Conservation (phyloP, 2,113 vertebrate genomes). For the Triplophysa dalaica region DNA sequence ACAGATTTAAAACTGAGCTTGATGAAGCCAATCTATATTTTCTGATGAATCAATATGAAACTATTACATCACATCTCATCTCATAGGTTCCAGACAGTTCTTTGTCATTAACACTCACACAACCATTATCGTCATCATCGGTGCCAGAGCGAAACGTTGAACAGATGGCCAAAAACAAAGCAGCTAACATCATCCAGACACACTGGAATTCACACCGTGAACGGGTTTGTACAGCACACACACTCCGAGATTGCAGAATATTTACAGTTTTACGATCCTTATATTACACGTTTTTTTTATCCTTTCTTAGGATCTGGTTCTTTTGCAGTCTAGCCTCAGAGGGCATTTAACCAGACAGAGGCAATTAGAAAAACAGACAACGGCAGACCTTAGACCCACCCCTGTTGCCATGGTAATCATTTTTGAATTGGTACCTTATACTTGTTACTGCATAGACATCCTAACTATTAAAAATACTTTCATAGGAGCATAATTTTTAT, state of each 20-base stretch:
- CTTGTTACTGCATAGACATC: background rate
- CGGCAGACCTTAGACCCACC: background rate
- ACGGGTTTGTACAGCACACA: slow-evolving; percentile 73
- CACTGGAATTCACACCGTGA: slow-evolving; percentile 73
- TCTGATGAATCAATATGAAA: background rate
- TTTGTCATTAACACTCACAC: background rate
- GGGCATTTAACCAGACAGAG: slow-evolving; percentile 75
- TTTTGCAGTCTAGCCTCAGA: slow-evolving; percentile 81
- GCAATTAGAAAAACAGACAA: slow-evolving; percentile 59
- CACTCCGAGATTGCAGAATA: slow-evolving; percentile 32
- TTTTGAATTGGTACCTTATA: slow-evolving; percentile 59
- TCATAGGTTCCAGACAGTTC: background rate
- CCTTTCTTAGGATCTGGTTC: slow-evolving; percentile 67
- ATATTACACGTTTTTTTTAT: slow-evolving; percentile 1
- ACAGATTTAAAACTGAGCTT: background rate
- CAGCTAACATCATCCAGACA: slow-evolving; percentile 77
- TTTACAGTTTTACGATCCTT: background rate
- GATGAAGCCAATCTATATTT: too few relatives aligned
- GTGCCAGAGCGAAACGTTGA: slow-evolving; percentile 37
- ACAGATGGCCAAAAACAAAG: slow-evolving; percentile 59
- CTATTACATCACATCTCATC: background rate
- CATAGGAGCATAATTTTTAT: too few relatives aligned
- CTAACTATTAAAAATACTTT: too few relatives aligned
- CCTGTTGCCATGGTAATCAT: slow-evolving; percentile 6
- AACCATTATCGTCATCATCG: background rate